Percentiles rank a stretch among this genome's conserved stretches.
These are phyloP conservation scores for Drosophila setifemur DNA, from an alignment of 1,140 invertebrate genomes.

Conservation along the genomic window DNA sequence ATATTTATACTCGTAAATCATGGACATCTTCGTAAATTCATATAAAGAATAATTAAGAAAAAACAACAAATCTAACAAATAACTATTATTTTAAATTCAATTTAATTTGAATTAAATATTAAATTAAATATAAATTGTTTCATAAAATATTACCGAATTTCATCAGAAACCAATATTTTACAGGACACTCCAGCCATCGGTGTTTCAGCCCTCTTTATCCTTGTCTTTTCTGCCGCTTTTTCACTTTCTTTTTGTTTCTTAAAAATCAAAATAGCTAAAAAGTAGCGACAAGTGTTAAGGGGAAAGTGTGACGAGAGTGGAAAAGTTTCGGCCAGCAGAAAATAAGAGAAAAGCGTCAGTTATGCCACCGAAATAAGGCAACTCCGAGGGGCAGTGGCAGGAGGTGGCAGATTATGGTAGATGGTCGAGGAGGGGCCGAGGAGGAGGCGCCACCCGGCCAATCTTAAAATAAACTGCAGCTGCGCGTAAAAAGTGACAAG, in stretches of 20 bases:
- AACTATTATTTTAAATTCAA: no score
- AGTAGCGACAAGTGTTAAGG: constrained; percentile 74
- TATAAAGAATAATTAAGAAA: no score
- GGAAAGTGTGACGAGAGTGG: constrained; percentile 41
- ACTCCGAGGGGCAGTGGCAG: not conserved
- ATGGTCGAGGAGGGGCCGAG: not conserved
- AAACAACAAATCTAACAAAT: no score
- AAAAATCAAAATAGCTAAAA: constrained; percentile 80
- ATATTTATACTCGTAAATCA: no score
- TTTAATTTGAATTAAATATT: no score
- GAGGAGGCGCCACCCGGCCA: constrained; percentile 61
- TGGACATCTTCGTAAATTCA: no score
- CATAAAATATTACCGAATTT: no score
- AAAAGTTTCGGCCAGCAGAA: constrained; percentile 64
- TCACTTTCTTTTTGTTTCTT: constrained; percentile 64
- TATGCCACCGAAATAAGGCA: constrained; percentile 38
- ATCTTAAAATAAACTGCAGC: constrained; percentile 80
- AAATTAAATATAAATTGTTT: no score
- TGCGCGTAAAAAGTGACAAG: constrained; percentile 79
- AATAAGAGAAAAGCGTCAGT: constrained; percentile 44
- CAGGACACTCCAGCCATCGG: not conserved
- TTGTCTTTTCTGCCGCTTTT: not conserved
- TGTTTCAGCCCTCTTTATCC: not conserved
- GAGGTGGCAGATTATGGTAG: no score
- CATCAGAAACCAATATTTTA: no score